phyloP scores from a whole-genome alignment of 2,888 invertebrate genomes.

The Cenopis cana region DNA sequence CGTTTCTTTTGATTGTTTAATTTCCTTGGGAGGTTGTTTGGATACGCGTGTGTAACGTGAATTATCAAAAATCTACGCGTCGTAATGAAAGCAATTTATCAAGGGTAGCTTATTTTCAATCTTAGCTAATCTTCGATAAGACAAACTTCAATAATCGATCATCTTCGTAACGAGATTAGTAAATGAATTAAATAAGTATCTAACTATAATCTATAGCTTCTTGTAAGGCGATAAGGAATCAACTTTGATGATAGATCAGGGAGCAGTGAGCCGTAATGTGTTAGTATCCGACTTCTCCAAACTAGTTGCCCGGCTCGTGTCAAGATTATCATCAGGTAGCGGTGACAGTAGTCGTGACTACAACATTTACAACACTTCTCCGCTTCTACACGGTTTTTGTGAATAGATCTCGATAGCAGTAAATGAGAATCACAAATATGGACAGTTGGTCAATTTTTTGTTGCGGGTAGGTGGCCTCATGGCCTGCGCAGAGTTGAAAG shows the following conservation, averaged over 20 bases:
- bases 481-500: not conserved
- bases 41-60: not conserved
- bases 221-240: conserved; percentile 30
- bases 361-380: conserved; percentile 48
- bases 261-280: conserved; percentile 26
- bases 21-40: conserved; percentile 11
- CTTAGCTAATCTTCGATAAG: conserved; percentile 26
- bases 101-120: conserved; percentile 6
- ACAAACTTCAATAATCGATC: conserved; percentile 28
- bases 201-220: conserved; percentile 23
- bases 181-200: conserved; percentile 20
- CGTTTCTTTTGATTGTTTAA: conserved; percentile 24
- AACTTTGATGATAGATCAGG: conserved; percentile 41
- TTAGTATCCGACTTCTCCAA: conserved; percentile 40
- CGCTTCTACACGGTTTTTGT: conserved; percentile 41
- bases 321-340: conserved; percentile 58
- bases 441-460: conserved; percentile 24
- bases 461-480: not conserved
- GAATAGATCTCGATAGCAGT: conserved; percentile 44
- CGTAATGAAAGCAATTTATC: not conserved
- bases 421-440: conserved; percentile 38
- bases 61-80: not conserved
- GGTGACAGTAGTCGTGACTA: conserved; percentile 58
- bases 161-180: conserved; percentile 18
- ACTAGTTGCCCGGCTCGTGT: conserved; percentile 54